Evolutionary conservation across 2,888 invertebrate genomes (phyloP), one percentile per base, ranked within the genome.

Genomic region (Dolichopus griseipennis): DNA sequence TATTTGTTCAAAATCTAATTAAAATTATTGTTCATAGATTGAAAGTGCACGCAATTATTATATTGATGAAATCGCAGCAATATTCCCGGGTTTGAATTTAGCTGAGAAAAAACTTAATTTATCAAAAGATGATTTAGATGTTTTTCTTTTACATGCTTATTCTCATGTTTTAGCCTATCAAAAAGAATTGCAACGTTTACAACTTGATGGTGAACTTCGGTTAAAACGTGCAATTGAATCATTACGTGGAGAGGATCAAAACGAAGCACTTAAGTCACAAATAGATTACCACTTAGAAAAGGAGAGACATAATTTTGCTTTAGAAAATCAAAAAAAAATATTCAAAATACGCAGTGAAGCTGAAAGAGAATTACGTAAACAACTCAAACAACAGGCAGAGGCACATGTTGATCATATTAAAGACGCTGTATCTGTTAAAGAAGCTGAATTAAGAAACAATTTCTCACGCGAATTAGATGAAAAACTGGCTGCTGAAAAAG

Each of bases 301-400:
- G 64, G 90, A 93, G 75, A 86, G 85, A 72, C 82, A 88, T 34
- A 83, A 86, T 68, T 81, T 90, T 66, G 87, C 89, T 61, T 77
- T 86, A 43, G 88, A 91, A 70, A 92, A 88, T 78, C 86, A 90
- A 71, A 89, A 87, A 74, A 89, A 79, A 74, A 83, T 88, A 70
- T 80, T 91, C 68, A 83, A 85, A 75, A 83, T 90, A 62, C 86
- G 87, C 74, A 84, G 86, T 1, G 87, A 88, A 65, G 84, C 88
- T 34, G 90, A 95, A 76, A 84, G 85, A 65, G 90, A 90, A 70
- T 80, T 95, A 68, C 87, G 91, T 64, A 85, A 87, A 18, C 90
- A 94, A 75, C 79, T 98, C 69, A 91, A 91, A 77, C 86, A 91
- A 67, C 95, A 96, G 76, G 87, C 90, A 1, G 92, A 94, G 75